Conservation (phyloP, 1,140 invertebrate species). For the Onthophagus taurus region DNA sequence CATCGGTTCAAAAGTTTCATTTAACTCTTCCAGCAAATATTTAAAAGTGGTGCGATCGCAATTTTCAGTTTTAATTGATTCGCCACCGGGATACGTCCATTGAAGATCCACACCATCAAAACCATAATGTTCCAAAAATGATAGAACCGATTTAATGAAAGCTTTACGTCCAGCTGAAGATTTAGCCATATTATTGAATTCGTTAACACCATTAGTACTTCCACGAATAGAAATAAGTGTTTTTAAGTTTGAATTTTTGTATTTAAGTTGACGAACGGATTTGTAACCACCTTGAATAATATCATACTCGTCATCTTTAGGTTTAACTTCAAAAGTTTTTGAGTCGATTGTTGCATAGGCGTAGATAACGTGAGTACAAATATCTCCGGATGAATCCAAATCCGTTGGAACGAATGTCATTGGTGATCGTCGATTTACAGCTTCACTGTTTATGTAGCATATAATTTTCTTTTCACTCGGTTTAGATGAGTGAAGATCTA, state of each 20-base stretch:
- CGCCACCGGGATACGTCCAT: slow-evolving; percentile 51
- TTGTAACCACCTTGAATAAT: slow-evolving; percentile 48
- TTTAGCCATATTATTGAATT: slow-evolving; percentile 35
- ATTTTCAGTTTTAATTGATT: slow-evolving; percentile 34
- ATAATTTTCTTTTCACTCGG: slow-evolving; percentile 42
- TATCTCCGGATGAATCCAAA: slow-evolving; percentile 52
- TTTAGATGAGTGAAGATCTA: too few species aligned
- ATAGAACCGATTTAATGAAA: slow-evolving; percentile 46
- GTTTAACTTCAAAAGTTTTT: slow-evolving; percentile 46
- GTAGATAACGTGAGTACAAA: slow-evolving; percentile 76
- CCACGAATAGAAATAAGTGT: slow-evolving; percentile 47
- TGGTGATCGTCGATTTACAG: slow-evolving; percentile 55
- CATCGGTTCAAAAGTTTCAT: slow-evolving; percentile 40
- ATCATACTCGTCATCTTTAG: slow-evolving; percentile 49
- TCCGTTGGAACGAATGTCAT: slow-evolving; percentile 54
- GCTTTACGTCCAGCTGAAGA: not conserved
- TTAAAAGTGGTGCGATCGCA: not conserved
- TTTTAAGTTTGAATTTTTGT: slow-evolving; percentile 40
- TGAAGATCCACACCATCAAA: slow-evolving; percentile 54
- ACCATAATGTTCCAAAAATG: slow-evolving; percentile 44
- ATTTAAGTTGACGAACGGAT: slow-evolving; percentile 42
- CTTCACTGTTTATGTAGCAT: slow-evolving; percentile 59
- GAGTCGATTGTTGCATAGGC: slow-evolving; percentile 64
- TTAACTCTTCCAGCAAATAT: slow-evolving; percentile 40
- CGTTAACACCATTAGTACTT: too few species aligned